Conservation (phyloP, 92 coral and sea anemone genomes). For the Umimayanthus kanabou region DNA sequence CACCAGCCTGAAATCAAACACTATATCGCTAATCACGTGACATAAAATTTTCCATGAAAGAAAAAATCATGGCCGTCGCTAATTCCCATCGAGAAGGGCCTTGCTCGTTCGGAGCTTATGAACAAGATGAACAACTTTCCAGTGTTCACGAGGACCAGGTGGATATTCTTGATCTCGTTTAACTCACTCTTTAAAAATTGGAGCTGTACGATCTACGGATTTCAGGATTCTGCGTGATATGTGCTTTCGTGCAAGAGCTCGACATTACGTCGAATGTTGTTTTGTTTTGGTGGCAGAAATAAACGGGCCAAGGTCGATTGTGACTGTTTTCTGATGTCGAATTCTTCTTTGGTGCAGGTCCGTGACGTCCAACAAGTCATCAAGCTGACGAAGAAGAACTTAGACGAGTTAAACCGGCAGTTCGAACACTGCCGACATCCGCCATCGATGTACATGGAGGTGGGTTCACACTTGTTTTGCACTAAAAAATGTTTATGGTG, state of each 20-base stretch:
- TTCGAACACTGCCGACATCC: slow-evolving; percentile 88
- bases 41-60: slow-evolving; percentile 69
- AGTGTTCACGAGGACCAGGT: slow-evolving; percentile 86
- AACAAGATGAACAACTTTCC: slow-evolving; percentile 66
- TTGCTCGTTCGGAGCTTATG: slow-evolving; percentile 55
- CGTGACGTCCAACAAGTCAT: slow-evolving; percentile 92
- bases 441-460: slow-evolving; percentile 98
- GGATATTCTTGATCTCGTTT: not conserved
- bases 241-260: slow-evolving; percentile 71
- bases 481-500: slow-evolving; percentile 9
- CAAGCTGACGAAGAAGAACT: slow-evolving; percentile 85
- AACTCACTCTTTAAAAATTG: not conserved
- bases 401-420: slow-evolving; percentile 92
- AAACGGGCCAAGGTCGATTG: slow-evolving; percentile 46
- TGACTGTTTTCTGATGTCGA: slow-evolving; percentile 38
- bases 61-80: slow-evolving; percentile 90
- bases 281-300: slow-evolving; percentile 77
- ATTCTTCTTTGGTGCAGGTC: slow-evolving; percentile 72
- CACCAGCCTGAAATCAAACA: slow-evolving; percentile 36
- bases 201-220: not conserved
- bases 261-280: slow-evolving; percentile 59
- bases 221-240: slow-evolving; percentile 31
- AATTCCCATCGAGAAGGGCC: slow-evolving; percentile 73
- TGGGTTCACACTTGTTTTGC: slow-evolving; percentile 53
- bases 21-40: slow-evolving; percentile 75